phyloP scores from a whole-genome alignment of 2,888 invertebrate genomes.

The Trisateles emortualis region DNA sequence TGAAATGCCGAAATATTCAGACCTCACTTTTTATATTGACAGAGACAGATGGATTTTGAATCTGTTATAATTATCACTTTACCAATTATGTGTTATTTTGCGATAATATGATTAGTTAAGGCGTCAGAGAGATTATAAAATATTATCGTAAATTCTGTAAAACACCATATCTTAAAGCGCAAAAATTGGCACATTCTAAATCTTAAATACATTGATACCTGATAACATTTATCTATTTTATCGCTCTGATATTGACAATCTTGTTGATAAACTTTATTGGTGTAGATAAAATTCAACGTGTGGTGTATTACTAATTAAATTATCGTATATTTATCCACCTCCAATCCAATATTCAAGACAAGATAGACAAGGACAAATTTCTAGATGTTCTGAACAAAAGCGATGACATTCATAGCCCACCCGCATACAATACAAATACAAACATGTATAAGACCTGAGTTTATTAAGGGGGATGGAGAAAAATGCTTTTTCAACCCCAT shows the following conservation, averaged over 20 bases:
- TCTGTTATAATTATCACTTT: no score
- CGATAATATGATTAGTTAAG: no score
- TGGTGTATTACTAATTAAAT: constrained; percentile 38
- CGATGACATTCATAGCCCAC: not conserved
- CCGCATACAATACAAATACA: constrained; percentile 27
- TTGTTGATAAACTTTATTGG: constrained; percentile 40
- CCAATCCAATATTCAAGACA: not conserved
- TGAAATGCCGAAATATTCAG: not conserved
- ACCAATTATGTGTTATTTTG: no score
- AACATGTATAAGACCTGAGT: constrained; percentile 47
- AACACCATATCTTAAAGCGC: not conserved
- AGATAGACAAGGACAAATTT: not conserved
- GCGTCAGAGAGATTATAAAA: no score
- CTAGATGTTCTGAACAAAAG: not conserved
- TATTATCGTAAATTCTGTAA: no score
- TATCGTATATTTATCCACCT: constrained; percentile 7
- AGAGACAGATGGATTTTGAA: not conserved
- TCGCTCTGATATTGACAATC: constrained; percentile 42
- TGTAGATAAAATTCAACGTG: constrained; percentile 25
- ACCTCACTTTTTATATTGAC: no score
- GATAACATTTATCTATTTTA: constrained; percentile 34
- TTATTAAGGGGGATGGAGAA: constrained; percentile 59
- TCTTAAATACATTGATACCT: constrained; percentile 21
- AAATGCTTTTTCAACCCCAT: constrained; percentile 57
- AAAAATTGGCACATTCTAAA: constrained; percentile 30